Base-by-base conservation (phyloP, 2,888 invertebrate genomes). In the Dorcus hopei region DNA sequence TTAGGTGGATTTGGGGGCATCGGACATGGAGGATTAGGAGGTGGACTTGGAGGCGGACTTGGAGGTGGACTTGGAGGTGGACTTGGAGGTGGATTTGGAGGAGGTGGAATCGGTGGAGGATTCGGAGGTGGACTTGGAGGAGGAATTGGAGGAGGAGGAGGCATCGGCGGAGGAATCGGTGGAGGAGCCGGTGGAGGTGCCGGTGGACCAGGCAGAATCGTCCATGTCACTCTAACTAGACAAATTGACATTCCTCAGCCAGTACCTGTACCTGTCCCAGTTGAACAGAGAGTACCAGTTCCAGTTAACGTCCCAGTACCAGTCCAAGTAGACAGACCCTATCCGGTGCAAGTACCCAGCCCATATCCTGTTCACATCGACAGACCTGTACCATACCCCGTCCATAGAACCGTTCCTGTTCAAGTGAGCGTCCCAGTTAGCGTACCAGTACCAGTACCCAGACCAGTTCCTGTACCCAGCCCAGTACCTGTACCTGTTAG, bases 241-340 rank as follows among this genome's bases (percentile, higher is more conserved):
- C 84, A 85, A 66, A 81, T 85, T 48, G 80, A 81, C 63, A 59
- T 89, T 76, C 70, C 72, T 41, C 70, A 70, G 45, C 73, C 75
- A 9, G 73, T 76, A 0, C 84, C 76, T 42, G 65, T 69, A 19
- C 65, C 66, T 87, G 89, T 52, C 45, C 75, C 81, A 1, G 81
- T 83, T n/a, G 87, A 88, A 77, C 89, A 86, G 80, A 85, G 82
- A 72, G 85, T 89, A 61, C 88, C 87, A 64, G 84, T 85, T 52
- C 72, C 73, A 9, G 66, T 66, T 9, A 59, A 61, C 7, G 65
- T 67, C n/a, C 67, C 64, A 11, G 66, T 65, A 14, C 62, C 56
- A 38, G 60, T 62, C 14, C 63, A 61, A n/a, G 61, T 70, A n/a
- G 65, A 65, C 41, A 66, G 66, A 43, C 81, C 82, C 0, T 77